Percentiles rank a stretch among this genome's conserved stretches.
These are phyloP conservation scores for Lasioglossum baleicum DNA, from an alignment of 1,140 invertebrate genomes.

Conservation along the genomic window DNA sequence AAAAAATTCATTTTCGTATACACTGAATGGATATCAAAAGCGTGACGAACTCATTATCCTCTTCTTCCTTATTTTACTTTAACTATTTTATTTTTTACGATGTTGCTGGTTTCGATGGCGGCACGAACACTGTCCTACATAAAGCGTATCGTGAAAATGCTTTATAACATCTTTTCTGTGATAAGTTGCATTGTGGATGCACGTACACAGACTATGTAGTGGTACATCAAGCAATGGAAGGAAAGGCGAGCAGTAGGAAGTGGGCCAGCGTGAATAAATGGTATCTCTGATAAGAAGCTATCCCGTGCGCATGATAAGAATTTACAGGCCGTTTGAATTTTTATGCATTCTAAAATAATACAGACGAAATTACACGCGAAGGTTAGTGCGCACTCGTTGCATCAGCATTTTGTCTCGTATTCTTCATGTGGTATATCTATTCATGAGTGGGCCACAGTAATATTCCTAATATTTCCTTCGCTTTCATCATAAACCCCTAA, in stretches of 20 bases:
- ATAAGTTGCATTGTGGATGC: constrained; percentile 1
- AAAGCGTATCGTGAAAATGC: neutral
- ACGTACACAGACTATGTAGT: neutral
- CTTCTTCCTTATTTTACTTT: too few relatives aligned
- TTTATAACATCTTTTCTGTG: neutral
- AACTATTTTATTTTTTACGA: too few relatives aligned
- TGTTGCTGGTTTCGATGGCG: too few relatives aligned
- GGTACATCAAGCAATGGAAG: constrained; percentile 19
- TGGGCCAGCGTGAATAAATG: constrained; percentile 43
- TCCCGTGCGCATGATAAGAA: constrained; percentile 28
- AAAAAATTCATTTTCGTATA: too few relatives aligned
- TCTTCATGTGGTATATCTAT: neutral
- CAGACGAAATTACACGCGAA: neutral
- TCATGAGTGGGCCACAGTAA: too few relatives aligned
- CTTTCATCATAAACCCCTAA: too few relatives aligned
- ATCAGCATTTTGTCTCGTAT: neutral
- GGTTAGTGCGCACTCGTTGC: too few relatives aligned
- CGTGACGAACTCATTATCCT: too few relatives aligned
- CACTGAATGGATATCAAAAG: too few relatives aligned
- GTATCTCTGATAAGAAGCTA: constrained; percentile 36
- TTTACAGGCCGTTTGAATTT: constrained; percentile 42
- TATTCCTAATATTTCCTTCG: too few relatives aligned
- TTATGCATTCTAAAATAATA: constrained; percentile 23
- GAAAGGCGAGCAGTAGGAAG: constrained; percentile 17
- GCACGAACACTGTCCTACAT: neutral